Percentiles rank a stretch among this genome's conserved stretches.
Evolutionary conservation across 2,113 vertebrate genomes (phyloP).

Genomic region (Ailurus styani): DNA sequence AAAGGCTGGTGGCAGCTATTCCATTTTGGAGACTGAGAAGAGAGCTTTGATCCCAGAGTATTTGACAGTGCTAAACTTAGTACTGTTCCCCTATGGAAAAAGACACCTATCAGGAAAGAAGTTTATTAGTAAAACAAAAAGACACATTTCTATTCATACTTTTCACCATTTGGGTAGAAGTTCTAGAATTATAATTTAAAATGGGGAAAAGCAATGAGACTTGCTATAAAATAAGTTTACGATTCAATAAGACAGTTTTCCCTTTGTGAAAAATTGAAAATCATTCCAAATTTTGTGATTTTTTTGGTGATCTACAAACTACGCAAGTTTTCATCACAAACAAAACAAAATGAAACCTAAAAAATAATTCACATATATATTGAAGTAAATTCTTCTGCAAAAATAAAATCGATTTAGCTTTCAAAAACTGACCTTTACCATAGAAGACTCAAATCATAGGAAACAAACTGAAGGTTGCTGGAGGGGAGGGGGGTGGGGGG

Average conservation of each 20-base stretch:
- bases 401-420: background rate
- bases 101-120: conserved; percentile 14
- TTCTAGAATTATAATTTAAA: background rate
- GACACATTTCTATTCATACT: conserved; percentile 48
- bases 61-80: conserved; percentile 76
- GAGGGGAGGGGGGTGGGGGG: too few relatives aligned
- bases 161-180: conserved; percentile 12
- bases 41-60: conserved; percentile 73
- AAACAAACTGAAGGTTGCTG: background rate
- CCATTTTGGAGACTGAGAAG: conserved; percentile 61
- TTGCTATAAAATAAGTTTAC: background rate
- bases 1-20: conserved; percentile 73
- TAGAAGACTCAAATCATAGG: background rate
- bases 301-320: background rate
- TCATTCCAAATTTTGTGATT: background rate
- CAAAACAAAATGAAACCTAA: background rate
- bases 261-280: background rate
- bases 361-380: background rate
- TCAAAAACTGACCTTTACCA: background rate
- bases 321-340: background rate
- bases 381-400: background rate
- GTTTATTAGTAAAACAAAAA: conserved; percentile 66
- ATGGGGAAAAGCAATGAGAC: background rate
- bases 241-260: background rate
- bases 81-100: conserved; percentile 44